Percentiles rank a stretch among this genome's conserved stretches.
Conservation (phyloP, 2,888 invertebrate genomes). For the Rotaria socialis region DNA sequence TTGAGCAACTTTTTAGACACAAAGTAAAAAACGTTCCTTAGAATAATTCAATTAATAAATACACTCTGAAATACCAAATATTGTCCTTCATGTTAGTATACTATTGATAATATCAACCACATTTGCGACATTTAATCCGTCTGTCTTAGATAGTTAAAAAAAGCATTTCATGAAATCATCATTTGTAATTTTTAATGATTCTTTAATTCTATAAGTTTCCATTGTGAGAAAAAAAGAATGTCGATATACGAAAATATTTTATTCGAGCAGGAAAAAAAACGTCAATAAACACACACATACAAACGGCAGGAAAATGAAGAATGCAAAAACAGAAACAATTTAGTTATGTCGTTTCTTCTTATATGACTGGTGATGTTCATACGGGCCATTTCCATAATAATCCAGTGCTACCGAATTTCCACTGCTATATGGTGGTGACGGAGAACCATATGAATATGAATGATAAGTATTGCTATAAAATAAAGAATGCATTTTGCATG, state of each 20-base stretch:
- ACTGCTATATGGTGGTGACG: background rate
- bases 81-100: no score
- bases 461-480: background rate
- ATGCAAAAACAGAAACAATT: background rate
- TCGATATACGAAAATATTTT: slow-evolving; percentile 23
- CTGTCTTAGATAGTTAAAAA: no score
- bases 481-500: background rate
- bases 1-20: no score
- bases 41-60: no score
- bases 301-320: background rate
- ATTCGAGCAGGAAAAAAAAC: background rate
- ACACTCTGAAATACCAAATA: no score
- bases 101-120: no score
- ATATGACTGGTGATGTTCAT: background rate
- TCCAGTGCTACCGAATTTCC: background rate
- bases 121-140: no score
- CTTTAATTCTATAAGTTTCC: no score
- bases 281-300: slow-evolving; percentile 22
- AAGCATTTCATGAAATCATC: no score
- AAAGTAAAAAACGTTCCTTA: no score
- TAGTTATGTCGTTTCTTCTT: slow-evolving; percentile 11
- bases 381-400: background rate
- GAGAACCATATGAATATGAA: slow-evolving; percentile 6
- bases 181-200: no score
- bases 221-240: background rate